phyloP scores from a whole-genome alignment of 1,140 invertebrate species.

The Drosophila sp. region DNA sequence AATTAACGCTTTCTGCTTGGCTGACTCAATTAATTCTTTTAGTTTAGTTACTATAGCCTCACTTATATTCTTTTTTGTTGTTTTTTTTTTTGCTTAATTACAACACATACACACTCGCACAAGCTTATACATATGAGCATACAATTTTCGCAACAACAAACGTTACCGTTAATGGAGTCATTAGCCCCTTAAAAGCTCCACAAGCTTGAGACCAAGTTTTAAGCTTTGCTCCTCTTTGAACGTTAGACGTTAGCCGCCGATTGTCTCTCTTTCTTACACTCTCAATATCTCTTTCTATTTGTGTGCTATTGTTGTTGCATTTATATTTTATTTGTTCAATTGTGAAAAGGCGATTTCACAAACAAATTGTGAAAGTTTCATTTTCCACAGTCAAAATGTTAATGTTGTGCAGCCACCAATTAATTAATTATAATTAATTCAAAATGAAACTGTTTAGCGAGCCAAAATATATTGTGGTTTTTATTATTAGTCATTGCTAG shows the following conservation, averaged over 20 bases:
- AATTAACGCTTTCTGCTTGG: slow-evolving; percentile 80
- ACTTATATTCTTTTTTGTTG: slow-evolving; percentile 48
- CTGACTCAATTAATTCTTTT: slow-evolving; percentile 80
- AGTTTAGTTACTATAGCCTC: slow-evolving; percentile 46
- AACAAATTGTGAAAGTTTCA: slow-evolving; percentile 70
- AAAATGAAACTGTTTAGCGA: not conserved
- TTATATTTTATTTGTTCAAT: slow-evolving; percentile 63
- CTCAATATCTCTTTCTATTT: not conserved
- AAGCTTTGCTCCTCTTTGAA: slow-evolving; percentile 36
- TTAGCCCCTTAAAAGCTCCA: slow-evolving; percentile 50
- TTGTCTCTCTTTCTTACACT: not conserved
- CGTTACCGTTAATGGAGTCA: slow-evolving; percentile 47
- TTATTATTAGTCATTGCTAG: too few species aligned
- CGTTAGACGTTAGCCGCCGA: not conserved
- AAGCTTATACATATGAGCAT: slow-evolving; percentile 3
- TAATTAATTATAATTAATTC: slow-evolving; percentile 17
- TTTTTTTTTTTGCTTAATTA: slow-evolving; percentile 63
- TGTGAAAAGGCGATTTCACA: slow-evolving; percentile 64
- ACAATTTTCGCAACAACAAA: slow-evolving; percentile 46
- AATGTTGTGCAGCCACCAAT: slow-evolving; percentile 7
- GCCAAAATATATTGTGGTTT: not conserved
- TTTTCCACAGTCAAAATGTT: slow-evolving; percentile 38
- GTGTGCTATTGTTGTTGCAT: slow-evolving; percentile 41
- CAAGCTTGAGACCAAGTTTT: slow-evolving; percentile 29
- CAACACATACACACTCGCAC: slow-evolving; percentile 33